Evolutionary conservation across 2,113 vertebrate species (phyloP).

Genomic region (Gulo gulo): DNA sequence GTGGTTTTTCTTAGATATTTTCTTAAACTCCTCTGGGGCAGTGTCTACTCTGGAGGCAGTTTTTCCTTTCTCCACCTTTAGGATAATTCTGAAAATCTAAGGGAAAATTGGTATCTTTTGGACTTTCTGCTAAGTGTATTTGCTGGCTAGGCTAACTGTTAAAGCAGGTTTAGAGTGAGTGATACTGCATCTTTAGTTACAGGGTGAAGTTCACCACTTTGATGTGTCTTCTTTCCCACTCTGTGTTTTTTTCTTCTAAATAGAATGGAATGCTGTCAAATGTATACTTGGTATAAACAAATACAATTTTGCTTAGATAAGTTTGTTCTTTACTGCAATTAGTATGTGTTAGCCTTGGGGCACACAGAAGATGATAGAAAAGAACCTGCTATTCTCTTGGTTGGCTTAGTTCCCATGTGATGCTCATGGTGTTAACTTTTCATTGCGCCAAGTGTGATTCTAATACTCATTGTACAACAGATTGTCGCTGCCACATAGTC

Average conservation of each 20-base stretch:
- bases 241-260: neutral
- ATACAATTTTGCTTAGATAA: neutral
- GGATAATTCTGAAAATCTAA: conserved; percentile 3
- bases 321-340: neutral
- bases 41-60: neutral
- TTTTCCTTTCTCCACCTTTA: conserved; percentile 5
- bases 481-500: neutral
- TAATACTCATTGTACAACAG: neutral
- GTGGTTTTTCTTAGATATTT: conserved; percentile 38
- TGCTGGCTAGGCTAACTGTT: neutral
- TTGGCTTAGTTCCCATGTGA: neutral
- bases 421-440: neutral
- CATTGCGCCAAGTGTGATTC: neutral
- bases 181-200: neutral
- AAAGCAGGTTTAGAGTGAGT: neutral
- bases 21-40: neutral
- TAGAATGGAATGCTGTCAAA: neutral
- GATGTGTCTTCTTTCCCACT: neutral
- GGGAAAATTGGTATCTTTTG: neutral
- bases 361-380: neutral
- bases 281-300: neutral
- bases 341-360: neutral
- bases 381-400: neutral
- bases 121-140: neutral
- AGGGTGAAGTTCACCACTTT: neutral